phyloP scores from a whole-genome alignment of 2,888 invertebrate species.

The Psylliodes chrysocephalus region DNA sequence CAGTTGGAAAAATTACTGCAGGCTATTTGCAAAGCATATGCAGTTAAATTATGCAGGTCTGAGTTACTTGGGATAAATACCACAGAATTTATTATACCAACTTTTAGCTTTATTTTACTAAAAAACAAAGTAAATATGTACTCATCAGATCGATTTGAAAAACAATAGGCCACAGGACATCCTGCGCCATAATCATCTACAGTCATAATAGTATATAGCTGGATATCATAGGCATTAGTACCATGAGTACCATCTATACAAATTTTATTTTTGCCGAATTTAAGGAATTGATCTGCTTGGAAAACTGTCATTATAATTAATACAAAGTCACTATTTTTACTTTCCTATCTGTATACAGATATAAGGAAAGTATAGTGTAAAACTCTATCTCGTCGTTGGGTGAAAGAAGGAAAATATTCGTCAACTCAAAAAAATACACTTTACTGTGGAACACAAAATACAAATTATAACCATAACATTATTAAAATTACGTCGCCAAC shows the following conservation, averaged over 20 bases:
- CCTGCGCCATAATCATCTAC: constrained; percentile 46
- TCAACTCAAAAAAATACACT: no score
- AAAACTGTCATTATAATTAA: constrained; percentile 14
- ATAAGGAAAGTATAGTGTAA: no score
- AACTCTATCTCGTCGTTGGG: no score
- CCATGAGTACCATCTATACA: constrained; percentile 37
- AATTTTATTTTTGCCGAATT: constrained; percentile 27
- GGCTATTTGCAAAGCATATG: no score
- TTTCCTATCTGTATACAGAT: no score
- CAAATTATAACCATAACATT: no score
- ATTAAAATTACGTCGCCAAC: no score
- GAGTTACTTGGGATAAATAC: no score
- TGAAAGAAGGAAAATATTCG: no score
- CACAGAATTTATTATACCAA: constrained; percentile 13
- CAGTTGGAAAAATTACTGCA: no score
- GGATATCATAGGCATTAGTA: constrained; percentile 24
- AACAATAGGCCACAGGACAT: constrained; percentile 37
- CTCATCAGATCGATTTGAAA: constrained; percentile 11
- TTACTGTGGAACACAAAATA: no score
- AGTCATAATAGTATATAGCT: constrained; percentile 32
- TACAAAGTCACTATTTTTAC: constrained; percentile 1
- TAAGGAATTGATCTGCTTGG: constrained; percentile 19
- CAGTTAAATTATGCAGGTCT: no score
- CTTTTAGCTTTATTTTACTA: constrained; percentile 11
- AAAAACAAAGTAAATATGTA: not conserved